These are phyloP conservation scores for Psilanteris sp. DNA, from an alignment of 1,140 invertebrate genomes.

Conservation along the genomic window DNA sequence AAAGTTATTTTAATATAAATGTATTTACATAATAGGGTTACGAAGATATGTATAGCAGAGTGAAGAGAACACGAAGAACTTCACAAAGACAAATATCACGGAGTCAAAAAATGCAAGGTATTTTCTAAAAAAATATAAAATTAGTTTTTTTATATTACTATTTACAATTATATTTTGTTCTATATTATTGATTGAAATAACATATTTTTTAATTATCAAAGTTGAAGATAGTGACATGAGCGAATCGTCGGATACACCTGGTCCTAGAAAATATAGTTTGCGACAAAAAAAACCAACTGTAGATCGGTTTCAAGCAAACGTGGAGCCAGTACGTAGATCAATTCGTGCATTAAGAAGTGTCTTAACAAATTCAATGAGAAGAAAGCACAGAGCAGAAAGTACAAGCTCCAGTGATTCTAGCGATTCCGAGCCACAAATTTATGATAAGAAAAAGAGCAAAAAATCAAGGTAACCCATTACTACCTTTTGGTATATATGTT, in stretches of 20 bases:
- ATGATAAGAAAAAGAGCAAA: conserved; percentile 78
- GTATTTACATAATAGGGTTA: conserved; percentile 71
- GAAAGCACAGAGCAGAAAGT: conserved; percentile 76
- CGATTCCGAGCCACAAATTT: conserved; percentile 77
- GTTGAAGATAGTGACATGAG: conserved; percentile 76
- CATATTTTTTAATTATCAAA: conserved; percentile 1
- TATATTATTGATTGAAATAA: no score
- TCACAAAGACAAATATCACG: conserved; percentile 76
- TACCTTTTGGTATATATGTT: no score
- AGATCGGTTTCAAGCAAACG: conserved; percentile 80
- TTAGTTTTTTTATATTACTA: background rate
- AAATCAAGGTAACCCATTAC: conserved; percentile 77
- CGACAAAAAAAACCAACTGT: conserved; percentile 80
- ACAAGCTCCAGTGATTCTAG: conserved; percentile 76
- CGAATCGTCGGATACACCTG: conserved; percentile 76
- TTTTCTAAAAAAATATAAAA: background rate
- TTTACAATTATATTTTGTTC: no score
- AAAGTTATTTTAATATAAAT: conserved; percentile 9
- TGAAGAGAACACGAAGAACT: conserved; percentile 81
- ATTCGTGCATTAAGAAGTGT: conserved; percentile 76
- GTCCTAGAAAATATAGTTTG: conserved; percentile 79
- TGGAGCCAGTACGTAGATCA: conserved; percentile 75
- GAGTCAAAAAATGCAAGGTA: conserved; percentile 72
- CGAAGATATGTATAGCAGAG: conserved; percentile 83
- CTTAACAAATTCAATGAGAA: conserved; percentile 75